A percentile compares a stretch with the other conserved stretches of the same genome.
Evolutionary conservation across 2,888 invertebrate species (phyloP).

Genomic region (Nipponacmea schrenckii): DNA sequence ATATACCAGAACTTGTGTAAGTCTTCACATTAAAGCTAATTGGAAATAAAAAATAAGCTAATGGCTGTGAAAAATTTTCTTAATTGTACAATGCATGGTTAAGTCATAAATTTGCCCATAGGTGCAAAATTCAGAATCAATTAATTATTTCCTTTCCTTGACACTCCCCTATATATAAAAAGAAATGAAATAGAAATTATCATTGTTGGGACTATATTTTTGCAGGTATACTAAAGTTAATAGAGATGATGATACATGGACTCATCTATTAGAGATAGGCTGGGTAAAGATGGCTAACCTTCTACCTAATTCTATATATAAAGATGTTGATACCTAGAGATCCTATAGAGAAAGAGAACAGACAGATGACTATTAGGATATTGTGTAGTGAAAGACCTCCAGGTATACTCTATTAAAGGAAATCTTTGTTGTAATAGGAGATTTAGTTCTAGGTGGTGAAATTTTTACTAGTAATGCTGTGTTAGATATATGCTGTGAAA

Average conservation of each 20-base stretch:
- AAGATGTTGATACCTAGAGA: conserved; percentile 85
- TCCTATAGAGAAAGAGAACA: conserved; percentile 88
- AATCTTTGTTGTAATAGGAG: background rate
- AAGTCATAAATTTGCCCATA: no score
- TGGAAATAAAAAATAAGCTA: no score
- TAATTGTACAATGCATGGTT: no score
- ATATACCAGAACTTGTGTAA: no score
- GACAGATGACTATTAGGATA: conserved; percentile 90
- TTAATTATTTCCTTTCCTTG: no score
- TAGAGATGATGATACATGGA: conserved; percentile 95
- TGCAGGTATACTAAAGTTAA: conserved; percentile 93
- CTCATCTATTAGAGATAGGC: conserved; percentile 94
- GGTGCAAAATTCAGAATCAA: no score
- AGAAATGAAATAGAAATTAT: no score
- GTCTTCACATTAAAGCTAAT: no score
- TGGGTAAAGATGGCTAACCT: conserved; percentile 95
- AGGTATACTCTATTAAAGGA: conserved; percentile 34
- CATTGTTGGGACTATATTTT: conserved; percentile 1
- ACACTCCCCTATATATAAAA: no score
- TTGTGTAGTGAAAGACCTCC: conserved; percentile 94
- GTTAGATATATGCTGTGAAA: background rate
- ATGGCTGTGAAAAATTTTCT: no score
- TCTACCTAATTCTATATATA: conserved; percentile 92
- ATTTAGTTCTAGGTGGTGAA: background rate
- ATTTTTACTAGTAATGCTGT: background rate